A percentile compares a stretch with the other conserved stretches of the same genome.
phyloP scores from a whole-genome alignment of 1,140 invertebrate genomes.

The Hyposmocoma kahamanoa region DNA sequence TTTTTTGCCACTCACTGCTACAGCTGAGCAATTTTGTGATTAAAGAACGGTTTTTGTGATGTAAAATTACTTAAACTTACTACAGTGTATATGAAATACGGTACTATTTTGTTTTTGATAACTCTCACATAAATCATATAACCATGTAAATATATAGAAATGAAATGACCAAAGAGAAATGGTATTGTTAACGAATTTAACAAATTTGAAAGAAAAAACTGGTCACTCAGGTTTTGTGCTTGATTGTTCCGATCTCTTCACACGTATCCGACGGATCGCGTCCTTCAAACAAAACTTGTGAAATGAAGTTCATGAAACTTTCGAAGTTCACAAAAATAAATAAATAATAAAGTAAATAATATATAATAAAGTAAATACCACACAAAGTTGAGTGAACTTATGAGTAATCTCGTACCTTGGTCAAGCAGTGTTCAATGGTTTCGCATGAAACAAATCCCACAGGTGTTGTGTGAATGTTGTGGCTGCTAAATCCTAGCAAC shows the following conservation, averaged over 20 bases:
- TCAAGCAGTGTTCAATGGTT: conserved; percentile 16
- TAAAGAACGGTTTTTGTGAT: too few species aligned
- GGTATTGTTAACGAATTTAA: too few species aligned
- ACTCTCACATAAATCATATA: too few species aligned
- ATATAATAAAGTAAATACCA: conserved; percentile 13
- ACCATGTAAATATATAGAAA: too few species aligned
- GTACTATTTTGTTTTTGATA: too few species aligned
- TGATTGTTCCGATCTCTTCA: conserved; percentile 1
- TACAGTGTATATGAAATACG: too few species aligned
- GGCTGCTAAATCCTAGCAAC: conserved; percentile 55
- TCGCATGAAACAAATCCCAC: conserved; percentile 50
- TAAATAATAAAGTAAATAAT: neutral
- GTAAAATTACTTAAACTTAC: too few species aligned
- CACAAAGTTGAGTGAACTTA: conserved; percentile 66
- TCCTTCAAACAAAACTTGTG: neutral
- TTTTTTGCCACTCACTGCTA: too few species aligned
- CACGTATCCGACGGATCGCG: neutral
- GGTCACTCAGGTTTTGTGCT: neutral
- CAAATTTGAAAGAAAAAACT: too few species aligned
- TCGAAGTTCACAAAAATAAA: conserved; percentile 8
- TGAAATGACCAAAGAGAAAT: too few species aligned
- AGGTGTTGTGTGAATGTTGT: conserved; percentile 59
- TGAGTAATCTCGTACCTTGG: conserved; percentile 40
- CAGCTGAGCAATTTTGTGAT: too few species aligned
- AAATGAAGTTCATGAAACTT: conserved; percentile 10